Base-by-base conservation (phyloP, 2,797 vertebrate genomes). In the Sebastes goodei region DNA sequence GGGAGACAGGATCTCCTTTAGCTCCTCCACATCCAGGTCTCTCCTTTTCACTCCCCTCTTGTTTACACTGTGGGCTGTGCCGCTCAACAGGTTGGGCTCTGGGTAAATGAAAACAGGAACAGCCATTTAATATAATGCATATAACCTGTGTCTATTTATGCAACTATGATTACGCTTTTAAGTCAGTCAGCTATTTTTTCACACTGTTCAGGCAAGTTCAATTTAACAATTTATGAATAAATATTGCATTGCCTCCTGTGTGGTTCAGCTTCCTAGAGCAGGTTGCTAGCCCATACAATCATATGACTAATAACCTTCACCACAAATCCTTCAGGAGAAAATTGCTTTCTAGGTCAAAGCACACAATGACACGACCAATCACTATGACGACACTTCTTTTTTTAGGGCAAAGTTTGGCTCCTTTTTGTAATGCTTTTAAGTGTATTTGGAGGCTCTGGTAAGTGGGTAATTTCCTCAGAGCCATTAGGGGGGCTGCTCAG, bases 1-100 rank as follows among this genome's bases (percentile, higher is more conserved):
- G 4, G 97, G 94, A 83, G 97, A 99, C 76, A 99, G 95, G 84
- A 98, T 98, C 90, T 99, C 99, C 89, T 97, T 97, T 27, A 99
- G 95, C 92, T 99, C 99, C 88, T 99, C 99, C 10, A 97, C 93
- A 79, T 99, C 99, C 94, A 99, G 96, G 94, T 99, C 99, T 86
- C 98, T 94, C 80, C 98, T 96, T 88, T 99, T 99, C 64, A 99
- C 97, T 17, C 99, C 99, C 81, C 98, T 96, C 88, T 99, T 99
- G 93, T 98, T 99, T 85, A 99, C 98, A 65, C 99, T 99, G 93
- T 99, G 99, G 78, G 99, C 98, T 59, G 99, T 99, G 85, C 99
- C 98, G 70, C 98, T 99, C 90, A 99, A 89, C 90, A 99, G 95
- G 93, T 99, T 99, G 70, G 99, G 99, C 90, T 99, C 99, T 99